These are phyloP conservation scores for Semicossyphus pulcher DNA, from an alignment of 2,113 vertebrate genomes.

Conservation along the genomic window DNA sequence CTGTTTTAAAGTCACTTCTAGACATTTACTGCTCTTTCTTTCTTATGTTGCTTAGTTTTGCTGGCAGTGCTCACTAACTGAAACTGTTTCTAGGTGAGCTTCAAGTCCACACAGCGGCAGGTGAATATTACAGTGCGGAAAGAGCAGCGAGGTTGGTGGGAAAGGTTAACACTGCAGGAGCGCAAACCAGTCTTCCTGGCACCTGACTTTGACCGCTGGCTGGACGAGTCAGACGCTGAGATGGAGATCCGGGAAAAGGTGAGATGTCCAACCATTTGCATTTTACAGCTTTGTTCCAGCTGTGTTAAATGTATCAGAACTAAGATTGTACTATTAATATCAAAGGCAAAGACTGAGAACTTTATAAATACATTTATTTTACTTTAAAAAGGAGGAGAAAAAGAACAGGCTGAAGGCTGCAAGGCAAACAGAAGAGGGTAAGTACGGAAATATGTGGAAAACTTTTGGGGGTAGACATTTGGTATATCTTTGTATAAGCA, in stretches of 20 bases:
- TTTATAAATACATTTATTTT: neutral
- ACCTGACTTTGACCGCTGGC: constrained; percentile 97
- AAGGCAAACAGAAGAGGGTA: constrained; percentile 88
- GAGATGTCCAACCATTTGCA: neutral
- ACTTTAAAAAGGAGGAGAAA: constrained; percentile 88
- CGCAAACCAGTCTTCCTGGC: constrained; percentile 91
- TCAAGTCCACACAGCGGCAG: constrained; percentile 92
- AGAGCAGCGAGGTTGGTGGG: constrained; percentile 91
- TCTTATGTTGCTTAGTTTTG: neutral
- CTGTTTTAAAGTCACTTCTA: neutral
- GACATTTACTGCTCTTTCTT: neutral
- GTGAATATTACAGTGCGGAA: constrained; percentile 92
- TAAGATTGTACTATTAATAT: neutral
- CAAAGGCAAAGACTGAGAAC: neutral
- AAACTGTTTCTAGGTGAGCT: constrained; percentile 77
- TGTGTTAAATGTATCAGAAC: neutral
- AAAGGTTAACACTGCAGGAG: constrained; percentile 89
- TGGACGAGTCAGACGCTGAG: constrained; percentile 96
- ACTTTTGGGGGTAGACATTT: neutral
- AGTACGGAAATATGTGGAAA: constrained; percentile 62
- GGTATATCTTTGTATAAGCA: neutral
- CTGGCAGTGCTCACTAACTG: neutral
- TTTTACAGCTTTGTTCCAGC: neutral
- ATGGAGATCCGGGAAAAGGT: constrained; percentile 95
- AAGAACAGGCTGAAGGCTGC: constrained; percentile 88